These are phyloP conservation scores for Chydorus sphaericus DNA, from an alignment of 2,888 invertebrate genomes.

Conservation along the genomic window DNA sequence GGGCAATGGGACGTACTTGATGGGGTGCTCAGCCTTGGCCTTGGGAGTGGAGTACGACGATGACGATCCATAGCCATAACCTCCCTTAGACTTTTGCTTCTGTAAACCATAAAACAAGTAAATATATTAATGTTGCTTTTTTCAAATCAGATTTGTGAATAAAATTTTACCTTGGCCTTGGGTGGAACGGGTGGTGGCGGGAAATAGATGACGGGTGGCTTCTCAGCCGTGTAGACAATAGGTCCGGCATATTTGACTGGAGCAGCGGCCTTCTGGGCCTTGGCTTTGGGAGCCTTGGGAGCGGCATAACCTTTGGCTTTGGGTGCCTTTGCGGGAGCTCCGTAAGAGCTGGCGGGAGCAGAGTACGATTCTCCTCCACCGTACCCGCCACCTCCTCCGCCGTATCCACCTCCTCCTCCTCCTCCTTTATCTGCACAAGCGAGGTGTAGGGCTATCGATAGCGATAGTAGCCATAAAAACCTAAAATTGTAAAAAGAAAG, in stretches of 20 bases:
- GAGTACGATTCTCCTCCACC: slow-evolving; percentile 1
- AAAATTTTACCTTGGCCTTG: neutral
- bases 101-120: neutral
- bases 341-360: slow-evolving; percentile 5
- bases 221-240: slow-evolving; percentile 24
- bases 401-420: slow-evolving; percentile 13
- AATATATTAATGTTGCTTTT: neutral
- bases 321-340: slow-evolving; percentile 10
- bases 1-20: slow-evolving; percentile 28
- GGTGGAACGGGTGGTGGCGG: slow-evolving; percentile 20
- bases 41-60: slow-evolving; percentile 16
- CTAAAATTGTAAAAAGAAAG: neutral
- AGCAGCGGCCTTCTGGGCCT: slow-evolving; percentile 16
- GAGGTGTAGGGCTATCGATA: slow-evolving; percentile 9
- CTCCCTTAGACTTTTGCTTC: slow-evolving; percentile 9
- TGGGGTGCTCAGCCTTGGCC: slow-evolving; percentile 20
- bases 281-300: slow-evolving; percentile 17
- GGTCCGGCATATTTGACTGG: slow-evolving; percentile 24
- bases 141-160: neutral
- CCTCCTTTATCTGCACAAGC: slow-evolving; percentile 13
- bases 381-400: no score
- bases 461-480: slow-evolving; percentile 9
- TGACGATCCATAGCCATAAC: slow-evolving; percentile 8
- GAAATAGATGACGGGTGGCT: slow-evolving; percentile 24
- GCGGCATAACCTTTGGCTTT: slow-evolving; percentile 11